Conservation (phyloP, 1,140 invertebrate species). For the Chironomus tepperi region DNA sequence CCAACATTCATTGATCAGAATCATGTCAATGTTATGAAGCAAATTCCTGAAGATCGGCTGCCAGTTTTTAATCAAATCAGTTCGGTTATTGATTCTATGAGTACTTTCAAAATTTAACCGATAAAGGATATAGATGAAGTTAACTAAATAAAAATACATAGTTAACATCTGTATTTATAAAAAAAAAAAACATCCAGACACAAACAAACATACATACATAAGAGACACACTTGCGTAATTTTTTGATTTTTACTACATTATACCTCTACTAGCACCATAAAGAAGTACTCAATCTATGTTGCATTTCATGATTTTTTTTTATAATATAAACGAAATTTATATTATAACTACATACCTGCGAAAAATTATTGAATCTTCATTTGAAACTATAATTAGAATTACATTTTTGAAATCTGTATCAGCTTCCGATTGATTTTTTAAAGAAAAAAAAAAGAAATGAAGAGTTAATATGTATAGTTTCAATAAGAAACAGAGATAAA, state of each 20-base stretch:
- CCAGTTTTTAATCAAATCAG: conserved; percentile 65
- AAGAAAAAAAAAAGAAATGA: background rate
- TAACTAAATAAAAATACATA: background rate
- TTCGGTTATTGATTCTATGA: conserved; percentile 48
- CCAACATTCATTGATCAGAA: conserved; percentile 36
- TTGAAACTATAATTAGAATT: background rate
- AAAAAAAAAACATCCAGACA: too few relatives aligned
- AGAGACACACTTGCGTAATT: background rate
- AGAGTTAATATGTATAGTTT: background rate
- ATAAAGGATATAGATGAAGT: background rate
- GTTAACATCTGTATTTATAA: too few relatives aligned
- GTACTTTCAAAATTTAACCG: conserved; percentile 49
- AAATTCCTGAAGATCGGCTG: conserved; percentile 44
- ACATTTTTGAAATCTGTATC: background rate
- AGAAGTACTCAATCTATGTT: conserved; percentile 1
- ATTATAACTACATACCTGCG: too few relatives aligned
- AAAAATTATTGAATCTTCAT: conserved; percentile 2
- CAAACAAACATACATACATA: too few relatives aligned
- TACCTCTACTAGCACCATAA: background rate
- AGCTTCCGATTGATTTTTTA: background rate
- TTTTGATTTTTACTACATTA: background rate
- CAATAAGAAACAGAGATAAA: background rate
- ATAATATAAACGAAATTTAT: background rate
- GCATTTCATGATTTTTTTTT: background rate
- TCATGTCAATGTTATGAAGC: conserved; percentile 30